Percentiles rank a stretch among this genome's conserved stretches.
Evolutionary conservation across 2,797 vertebrate genomes (phyloP).

Genomic region (Centropyge bicolor): DNA sequence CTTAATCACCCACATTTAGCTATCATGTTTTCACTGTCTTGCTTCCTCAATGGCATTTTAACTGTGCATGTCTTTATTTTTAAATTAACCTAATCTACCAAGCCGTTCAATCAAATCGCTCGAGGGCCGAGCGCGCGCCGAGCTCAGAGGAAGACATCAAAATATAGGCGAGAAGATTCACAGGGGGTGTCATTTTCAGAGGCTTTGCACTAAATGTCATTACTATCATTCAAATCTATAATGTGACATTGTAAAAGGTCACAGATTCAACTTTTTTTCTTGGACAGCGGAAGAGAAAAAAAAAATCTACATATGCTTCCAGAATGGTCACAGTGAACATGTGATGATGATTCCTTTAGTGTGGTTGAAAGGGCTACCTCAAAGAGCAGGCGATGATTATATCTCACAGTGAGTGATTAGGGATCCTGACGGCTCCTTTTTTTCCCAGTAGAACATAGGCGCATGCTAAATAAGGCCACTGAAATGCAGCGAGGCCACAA

Average conservation of each 20-base stretch:
- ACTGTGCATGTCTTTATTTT: conserved; percentile 52
- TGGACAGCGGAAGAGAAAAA: conserved; percentile 3
- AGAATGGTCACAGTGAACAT: not conserved
- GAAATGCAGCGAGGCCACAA: conserved; percentile 21
- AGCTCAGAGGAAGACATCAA: conserved; percentile 21
- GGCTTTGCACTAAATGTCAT: conserved; percentile 73
- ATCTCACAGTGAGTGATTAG: conserved; percentile 50
- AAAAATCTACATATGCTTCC: conserved; percentile 25
- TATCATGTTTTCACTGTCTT: conserved; percentile 51
- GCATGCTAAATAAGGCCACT: conserved; percentile 42
- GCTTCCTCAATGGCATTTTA: conserved; percentile 47
- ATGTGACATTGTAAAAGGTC: conserved; percentile 66
- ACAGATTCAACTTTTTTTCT: conserved; percentile 41
- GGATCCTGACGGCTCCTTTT: conserved; percentile 6
- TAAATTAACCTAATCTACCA: conserved; percentile 47
- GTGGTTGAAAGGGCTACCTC: conserved; percentile 26
- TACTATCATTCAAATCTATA: conserved; percentile 76
- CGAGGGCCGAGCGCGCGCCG: not conserved
- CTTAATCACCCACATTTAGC: conserved; percentile 70
- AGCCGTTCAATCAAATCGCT: conserved; percentile 32
- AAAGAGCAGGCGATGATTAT: conserved; percentile 41
- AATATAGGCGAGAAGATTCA: conserved; percentile 55
- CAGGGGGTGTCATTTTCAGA: conserved; percentile 55
- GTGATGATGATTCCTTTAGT: conserved; percentile 19
- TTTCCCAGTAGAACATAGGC: conserved; percentile 7